Evolutionary conservation across 2,888 invertebrate genomes (phyloP), one percentile per base, ranked within the genome.

Genomic region (Chirona hameri): DNA sequence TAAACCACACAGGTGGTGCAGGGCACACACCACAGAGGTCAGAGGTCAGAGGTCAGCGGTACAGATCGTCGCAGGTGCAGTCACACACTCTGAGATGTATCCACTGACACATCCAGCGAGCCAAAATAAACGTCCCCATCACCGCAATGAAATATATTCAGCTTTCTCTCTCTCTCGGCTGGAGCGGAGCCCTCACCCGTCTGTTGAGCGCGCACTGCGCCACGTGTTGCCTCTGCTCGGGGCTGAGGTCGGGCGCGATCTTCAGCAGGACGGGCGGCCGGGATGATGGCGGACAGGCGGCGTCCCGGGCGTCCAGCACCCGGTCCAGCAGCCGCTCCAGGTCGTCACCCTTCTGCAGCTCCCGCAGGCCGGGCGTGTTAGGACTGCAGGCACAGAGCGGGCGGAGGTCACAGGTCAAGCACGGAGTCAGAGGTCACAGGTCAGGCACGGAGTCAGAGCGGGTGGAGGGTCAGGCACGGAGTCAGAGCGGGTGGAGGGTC

Each of bases 281-380:
- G 10, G 88, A 89, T 3, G 88, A 89, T 3, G 88, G 87, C 0
- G 85, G 85, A 46, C 88, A 85, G 14, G 92, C 87, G 14, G 87
- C 87, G 85, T 91, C 89, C 86, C 93, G 91, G 0, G 91, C 90
- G 85, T 90, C 88, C 82, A 94, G 90, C 0, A 95, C 89, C 80
- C 89, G 90, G 72, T 88, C 89, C 14, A 98, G 87, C 18, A 99
- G 89, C 83, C 91, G 88, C 85, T 92, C 90, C 7, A 99, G 88
- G 85, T 93, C 91, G 81, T 93, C 90, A 88, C 93, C 94, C 48
- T 90, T 91, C 88, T 99, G 99, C 87, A 98, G 89, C 83, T 91
- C 90, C 83, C 98, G 90, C 81, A 99, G 89, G 0, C 97, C 97
- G 3, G 96, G 95, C 0, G 99, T 99, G 87, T 99, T 99, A 0